These are phyloP conservation scores for Siniperca chuatsi DNA, from an alignment of 2,113 vertebrate genomes.

Conservation along the genomic window DNA sequence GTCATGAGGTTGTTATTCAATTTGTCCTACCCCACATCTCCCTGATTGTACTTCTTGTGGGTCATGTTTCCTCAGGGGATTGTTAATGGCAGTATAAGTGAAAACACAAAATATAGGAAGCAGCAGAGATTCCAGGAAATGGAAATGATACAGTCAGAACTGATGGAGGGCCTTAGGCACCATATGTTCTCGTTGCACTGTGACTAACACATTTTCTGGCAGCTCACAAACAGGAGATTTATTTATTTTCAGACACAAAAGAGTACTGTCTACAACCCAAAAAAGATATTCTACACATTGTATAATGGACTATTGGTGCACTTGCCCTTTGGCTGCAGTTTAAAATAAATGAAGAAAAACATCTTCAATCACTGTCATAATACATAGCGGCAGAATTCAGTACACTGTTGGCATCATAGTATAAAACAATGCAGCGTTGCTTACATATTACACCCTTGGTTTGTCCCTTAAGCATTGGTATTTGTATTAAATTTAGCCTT, in stretches of 20 bases:
- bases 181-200: constrained; percentile 65
- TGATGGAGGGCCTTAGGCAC: constrained; percentile 55
- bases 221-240: constrained; percentile 38
- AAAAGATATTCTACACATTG: not conserved
- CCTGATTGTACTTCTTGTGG: constrained; percentile 67
- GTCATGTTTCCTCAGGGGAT: constrained; percentile 74
- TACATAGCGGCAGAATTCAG: constrained; percentile 3
- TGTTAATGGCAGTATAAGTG: constrained; percentile 78
- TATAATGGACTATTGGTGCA: not conserved
- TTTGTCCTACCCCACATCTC: constrained; percentile 60
- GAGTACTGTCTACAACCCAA: not conserved
- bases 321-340: constrained; percentile 39
- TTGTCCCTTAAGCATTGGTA: constrained; percentile 50
- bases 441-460: constrained; percentile 31
- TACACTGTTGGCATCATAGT: not conserved
- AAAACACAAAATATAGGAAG: constrained; percentile 79
- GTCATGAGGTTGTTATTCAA: constrained; percentile 74
- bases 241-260: constrained; percentile 14
- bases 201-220: constrained; percentile 59
- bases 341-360: constrained; percentile 55
- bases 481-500: constrained; percentile 69
- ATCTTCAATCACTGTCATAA: constrained; percentile 61
- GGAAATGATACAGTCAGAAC: constrained; percentile 69
- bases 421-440: constrained; percentile 10
- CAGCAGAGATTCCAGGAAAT: constrained; percentile 80